Evolutionary conservation across 2,888 invertebrate genomes (phyloP).

Genomic region (Bombyx huttoni): DNA sequence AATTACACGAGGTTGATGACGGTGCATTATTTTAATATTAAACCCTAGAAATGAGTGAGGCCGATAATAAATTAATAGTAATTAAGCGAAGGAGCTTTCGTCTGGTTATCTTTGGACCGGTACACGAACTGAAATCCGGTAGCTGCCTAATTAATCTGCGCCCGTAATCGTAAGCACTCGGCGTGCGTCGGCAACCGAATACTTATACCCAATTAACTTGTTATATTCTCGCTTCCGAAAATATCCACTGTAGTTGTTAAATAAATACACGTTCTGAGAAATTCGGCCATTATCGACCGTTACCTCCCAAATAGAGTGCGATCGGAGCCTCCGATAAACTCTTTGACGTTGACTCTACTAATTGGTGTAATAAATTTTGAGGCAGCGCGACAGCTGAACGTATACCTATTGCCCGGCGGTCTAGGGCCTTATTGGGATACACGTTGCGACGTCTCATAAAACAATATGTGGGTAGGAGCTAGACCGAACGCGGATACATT

Average conservation of each 20-base stretch:
- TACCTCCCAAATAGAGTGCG: constrained; percentile 69
- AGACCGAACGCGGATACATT: no score
- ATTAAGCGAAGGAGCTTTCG: constrained; percentile 18
- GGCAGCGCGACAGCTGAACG: constrained; percentile 42
- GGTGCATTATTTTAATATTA: constrained; percentile 9
- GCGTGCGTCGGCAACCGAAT: constrained; percentile 46
- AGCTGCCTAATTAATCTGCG: constrained; percentile 52
- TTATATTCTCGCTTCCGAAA: constrained; percentile 68
- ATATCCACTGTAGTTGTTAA: constrained; percentile 41
- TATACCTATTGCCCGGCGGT: constrained; percentile 36
- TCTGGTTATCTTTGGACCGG: constrained; percentile 29
- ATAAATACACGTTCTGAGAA: constrained; percentile 53
- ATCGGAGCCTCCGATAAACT: constrained; percentile 52
- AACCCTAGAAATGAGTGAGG: constrained; percentile 7
- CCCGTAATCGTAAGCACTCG: constrained; percentile 37
- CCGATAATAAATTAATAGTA: constrained; percentile 14
- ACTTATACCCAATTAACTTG: constrained; percentile 67
- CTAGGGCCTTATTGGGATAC: constrained; percentile 39
- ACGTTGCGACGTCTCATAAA: background rate
- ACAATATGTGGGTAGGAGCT: no score
- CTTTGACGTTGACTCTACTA: constrained; percentile 62
- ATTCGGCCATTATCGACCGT: constrained; percentile 59
- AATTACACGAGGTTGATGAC: background rate
- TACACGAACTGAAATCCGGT: constrained; percentile 32
- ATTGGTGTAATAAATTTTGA: constrained; percentile 68